Conservation (phyloP, 2,113 vertebrate species). For the Calypte anna region DNA sequence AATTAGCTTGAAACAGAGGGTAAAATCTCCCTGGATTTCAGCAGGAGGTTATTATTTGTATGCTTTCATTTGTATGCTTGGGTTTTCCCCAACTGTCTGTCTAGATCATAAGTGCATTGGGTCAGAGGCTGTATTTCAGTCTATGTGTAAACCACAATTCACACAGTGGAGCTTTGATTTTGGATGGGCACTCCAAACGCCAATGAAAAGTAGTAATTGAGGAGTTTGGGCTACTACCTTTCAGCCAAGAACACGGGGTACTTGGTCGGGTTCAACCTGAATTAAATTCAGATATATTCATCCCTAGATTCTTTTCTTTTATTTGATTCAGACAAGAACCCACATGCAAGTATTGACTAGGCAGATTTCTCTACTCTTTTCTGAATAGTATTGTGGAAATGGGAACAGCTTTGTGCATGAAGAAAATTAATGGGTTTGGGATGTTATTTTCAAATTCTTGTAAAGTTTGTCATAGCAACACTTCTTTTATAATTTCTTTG, state of each 20-base stretch:
- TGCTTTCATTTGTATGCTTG: conserved; percentile 29
- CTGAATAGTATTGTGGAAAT: conserved; percentile 33
- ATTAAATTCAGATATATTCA: conserved; percentile 25
- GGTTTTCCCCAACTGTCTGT: not conserved
- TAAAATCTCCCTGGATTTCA: conserved; percentile 36
- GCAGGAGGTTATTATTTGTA: conserved; percentile 35
- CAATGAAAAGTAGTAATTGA: conserved; percentile 7
- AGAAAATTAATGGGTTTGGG: conserved; percentile 45
- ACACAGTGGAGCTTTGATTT: not conserved
- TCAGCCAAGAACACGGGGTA: not conserved
- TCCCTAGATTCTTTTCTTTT: conserved; percentile 12
- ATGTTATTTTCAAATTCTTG: conserved; percentile 62
- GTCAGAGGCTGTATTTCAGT: not conserved
- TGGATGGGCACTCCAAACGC: not conserved
- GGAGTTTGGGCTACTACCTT: not conserved
- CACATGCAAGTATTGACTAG: not conserved
- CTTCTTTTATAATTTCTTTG: conserved; percentile 38
- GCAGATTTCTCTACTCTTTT: conserved; percentile 22
- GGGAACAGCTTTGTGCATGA: conserved; percentile 30
- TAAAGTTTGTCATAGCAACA: conserved; percentile 19
- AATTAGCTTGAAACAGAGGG: conserved; percentile 38
- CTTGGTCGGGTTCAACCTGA: not conserved
- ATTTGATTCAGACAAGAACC: conserved; percentile 59
- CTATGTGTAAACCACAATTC: not conserved
- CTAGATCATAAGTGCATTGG: not conserved